Evolutionary conservation across 1,140 invertebrate genomes (phyloP).

Genomic region (Vollenhovia emeryi): DNA sequence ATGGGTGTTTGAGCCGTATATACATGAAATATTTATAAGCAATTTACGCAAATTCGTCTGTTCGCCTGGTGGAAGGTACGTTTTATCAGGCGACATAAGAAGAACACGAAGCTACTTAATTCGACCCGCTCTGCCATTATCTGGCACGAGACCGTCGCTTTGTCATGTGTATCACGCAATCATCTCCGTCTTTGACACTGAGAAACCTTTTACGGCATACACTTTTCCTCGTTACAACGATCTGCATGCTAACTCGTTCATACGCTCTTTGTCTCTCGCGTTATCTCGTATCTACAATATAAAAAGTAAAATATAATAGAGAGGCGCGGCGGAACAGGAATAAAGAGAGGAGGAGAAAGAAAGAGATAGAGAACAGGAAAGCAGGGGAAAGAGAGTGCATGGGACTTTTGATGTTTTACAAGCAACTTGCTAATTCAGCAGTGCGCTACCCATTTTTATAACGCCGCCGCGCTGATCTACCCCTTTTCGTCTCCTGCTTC

Average conservation of each 20-base stretch:
- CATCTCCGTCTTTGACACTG: conserved; percentile 48
- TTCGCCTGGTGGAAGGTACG: not conserved
- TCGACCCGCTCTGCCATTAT: conserved; percentile 6
- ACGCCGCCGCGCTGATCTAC: not conserved
- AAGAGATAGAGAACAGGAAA: not conserved
- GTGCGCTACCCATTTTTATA: conserved; percentile 47
- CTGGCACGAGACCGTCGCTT: conserved; percentile 9
- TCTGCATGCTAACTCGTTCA: conserved; percentile 45
- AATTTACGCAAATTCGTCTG: conserved; percentile 16
- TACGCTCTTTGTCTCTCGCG: conserved; percentile 2
- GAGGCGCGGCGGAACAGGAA: not conserved
- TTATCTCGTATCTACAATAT: conserved; percentile 44
- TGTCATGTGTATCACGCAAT: conserved; percentile 42
- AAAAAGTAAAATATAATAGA: conserved; percentile 35
- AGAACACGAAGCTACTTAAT: conserved; percentile 30
- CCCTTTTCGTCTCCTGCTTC: not conserved
- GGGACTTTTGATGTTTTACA: conserved; percentile 58
- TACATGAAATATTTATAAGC: not conserved
- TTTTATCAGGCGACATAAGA: conserved; percentile 8
- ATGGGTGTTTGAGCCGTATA: not conserved
- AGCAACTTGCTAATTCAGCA: conserved; percentile 56
- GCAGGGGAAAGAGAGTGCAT: not conserved
- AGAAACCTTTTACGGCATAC: conserved; percentile 37
- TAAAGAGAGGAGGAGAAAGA: not conserved
- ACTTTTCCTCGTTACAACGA: conserved; percentile 45